Conservation (phyloP, 1,140 invertebrate species). For the Drosophila nikananu region DNA sequence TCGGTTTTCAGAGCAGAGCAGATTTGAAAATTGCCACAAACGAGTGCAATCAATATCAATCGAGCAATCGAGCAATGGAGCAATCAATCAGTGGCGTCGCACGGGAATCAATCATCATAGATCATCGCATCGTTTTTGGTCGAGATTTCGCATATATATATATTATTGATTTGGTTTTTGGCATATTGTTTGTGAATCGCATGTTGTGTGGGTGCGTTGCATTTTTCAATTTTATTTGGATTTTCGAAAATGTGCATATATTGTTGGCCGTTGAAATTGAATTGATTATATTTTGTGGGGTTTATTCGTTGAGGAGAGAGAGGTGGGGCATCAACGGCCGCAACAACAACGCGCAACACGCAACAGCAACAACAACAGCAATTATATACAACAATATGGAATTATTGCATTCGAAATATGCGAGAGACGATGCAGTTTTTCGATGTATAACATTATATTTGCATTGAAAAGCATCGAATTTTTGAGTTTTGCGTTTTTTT, state of each 20-base stretch:
- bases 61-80: constrained; percentile 67
- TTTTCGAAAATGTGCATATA: constrained; percentile 30
- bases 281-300: constrained; percentile 16
- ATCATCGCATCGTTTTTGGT: constrained; percentile 62
- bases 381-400: constrained; percentile 53
- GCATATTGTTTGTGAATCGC: constrained; percentile 31
- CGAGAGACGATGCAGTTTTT: constrained; percentile 59
- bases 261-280: constrained; percentile 46
- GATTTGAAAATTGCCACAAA: constrained; percentile 65
- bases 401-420: constrained; percentile 66
- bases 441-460: constrained; percentile 35
- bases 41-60: constrained; percentile 69
- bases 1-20: constrained; percentile 80
- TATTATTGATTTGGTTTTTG: constrained; percentile 10
- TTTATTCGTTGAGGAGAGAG: constrained; percentile 32
- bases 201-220: constrained; percentile 46
- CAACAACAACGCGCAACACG: constrained; percentile 29
- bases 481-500: constrained; percentile 59
- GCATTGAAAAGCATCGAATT: constrained; percentile 74
- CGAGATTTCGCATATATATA: constrained; percentile 32
- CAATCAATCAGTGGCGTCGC: constrained; percentile 78
- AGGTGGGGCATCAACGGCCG: constrained; percentile 40
- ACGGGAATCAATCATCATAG: constrained; percentile 49
- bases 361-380: constrained; percentile 45
- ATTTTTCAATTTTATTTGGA: constrained; percentile 46